phyloP scores from a whole-genome alignment of 2,888 invertebrate species.

The Brachycybe producta region DNA sequence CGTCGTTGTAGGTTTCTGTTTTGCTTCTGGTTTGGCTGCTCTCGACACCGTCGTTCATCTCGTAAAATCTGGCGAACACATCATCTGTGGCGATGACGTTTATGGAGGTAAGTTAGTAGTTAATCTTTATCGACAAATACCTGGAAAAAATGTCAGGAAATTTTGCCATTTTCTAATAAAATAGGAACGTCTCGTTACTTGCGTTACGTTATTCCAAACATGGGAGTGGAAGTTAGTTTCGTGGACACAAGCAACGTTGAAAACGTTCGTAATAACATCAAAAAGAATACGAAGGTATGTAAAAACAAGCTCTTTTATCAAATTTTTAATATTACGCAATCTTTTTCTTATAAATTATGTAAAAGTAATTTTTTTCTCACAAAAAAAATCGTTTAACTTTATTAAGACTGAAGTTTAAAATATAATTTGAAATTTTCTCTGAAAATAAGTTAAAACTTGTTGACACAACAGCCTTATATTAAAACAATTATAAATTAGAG shows the following conservation, averaged over 20 bases:
- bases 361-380: too few species aligned
- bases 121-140: neutral
- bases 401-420: too few species aligned
- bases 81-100: slow-evolving; percentile 79
- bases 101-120: slow-evolving; percentile 59
- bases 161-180: neutral
- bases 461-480: too few species aligned
- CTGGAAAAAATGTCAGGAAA: neutral
- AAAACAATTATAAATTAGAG: too few species aligned
- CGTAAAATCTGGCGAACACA: slow-evolving; percentile 72
- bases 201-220: slow-evolving; percentile 45
- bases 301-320: neutral
- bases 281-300: slow-evolving; percentile 68
- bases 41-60: slow-evolving; percentile 60
- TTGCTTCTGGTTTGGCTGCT: slow-evolving; percentile 83
- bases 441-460: too few species aligned
- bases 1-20: slow-evolving; percentile 35
- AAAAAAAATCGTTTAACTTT: too few species aligned
- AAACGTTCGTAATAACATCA: slow-evolving; percentile 53
- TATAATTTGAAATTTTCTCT: too few species aligned
- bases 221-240: slow-evolving; percentile 61
- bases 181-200: slow-evolving; percentile 55
- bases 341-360: neutral
- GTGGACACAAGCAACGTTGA: slow-evolving; percentile 58
- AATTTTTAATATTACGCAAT: neutral